Base-by-base conservation (phyloP, 2,888 invertebrate species). In the Slavum lentiscoides region DNA sequence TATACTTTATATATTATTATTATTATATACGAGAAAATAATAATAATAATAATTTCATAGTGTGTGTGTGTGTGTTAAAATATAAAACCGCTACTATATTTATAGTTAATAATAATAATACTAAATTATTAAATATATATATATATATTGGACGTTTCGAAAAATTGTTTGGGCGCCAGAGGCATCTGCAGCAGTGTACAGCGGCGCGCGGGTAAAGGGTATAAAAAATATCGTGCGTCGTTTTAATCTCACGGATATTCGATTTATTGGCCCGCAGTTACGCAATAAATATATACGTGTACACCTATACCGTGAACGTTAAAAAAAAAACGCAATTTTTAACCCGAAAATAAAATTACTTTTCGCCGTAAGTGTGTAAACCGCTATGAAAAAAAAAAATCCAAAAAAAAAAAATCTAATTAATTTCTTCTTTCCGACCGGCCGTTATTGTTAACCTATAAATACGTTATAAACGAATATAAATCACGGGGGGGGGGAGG, bases 221-320 rank as follows among this genome's bases (percentile, higher is more conserved):
- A 4, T 30, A n/a, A n/a, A n/a, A n/a, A n/a, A 9, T 30, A 49
- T 62, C 53, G 62, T 62, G 74, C 19, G n/a, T 53, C 64, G 53
- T 74, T 58, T 21, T 23, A 74, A 75, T 66, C 53, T 75, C 58
- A 58, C 74, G 23, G 58, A 66, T 77, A 70, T 77, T 70, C 49
- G 77, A 70, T 77, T 77, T 77, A 69, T 69, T 64, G 62, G 70
- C 19, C 70, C 64, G 77, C 69, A 55, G 77, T 77, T 77, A 77
- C 77, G 77, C 77, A 77, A 55, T 77, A 77, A 77, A 69, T 77
- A 77, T 77, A 77, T 69, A 69, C 19, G 19, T 19, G 8, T 30
- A 61, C 21, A 39, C 11, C 19, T 11, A 19, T 6, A 13, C 59
- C 37, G 17, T 21, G 15, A 49, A 64, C 30, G 4, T 30, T 2